A percentile compares a stretch with the other conserved stretches of the same genome.
These are phyloP conservation scores for Bombylius major DNA, from an alignment of 2,888 invertebrate species.

Conservation along the genomic window DNA sequence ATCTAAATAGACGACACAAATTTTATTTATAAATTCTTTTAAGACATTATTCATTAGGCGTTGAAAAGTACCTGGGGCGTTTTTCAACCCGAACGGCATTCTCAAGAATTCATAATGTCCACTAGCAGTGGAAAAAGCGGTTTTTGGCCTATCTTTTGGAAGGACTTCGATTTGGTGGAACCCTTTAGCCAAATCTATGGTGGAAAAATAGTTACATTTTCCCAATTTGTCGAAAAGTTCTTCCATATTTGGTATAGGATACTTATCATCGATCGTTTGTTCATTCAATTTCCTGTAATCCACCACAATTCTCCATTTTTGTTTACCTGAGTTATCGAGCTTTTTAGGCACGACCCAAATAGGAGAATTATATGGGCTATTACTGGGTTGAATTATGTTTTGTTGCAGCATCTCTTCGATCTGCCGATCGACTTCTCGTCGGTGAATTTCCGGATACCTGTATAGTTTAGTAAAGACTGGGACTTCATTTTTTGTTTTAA, in stretches of 20 bases:
- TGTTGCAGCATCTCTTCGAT: conserved; percentile 13
- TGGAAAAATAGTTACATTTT: conserved; percentile 16
- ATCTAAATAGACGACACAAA: too few relatives aligned
- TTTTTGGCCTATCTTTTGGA: conserved; percentile 17
- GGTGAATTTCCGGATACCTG: conserved; percentile 11
- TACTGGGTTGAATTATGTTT: conserved; percentile 16
- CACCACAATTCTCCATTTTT: conserved; percentile 5
- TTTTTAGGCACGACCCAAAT: conserved; percentile 19
- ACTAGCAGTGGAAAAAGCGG: conserved; percentile 20
- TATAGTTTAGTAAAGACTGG: conserved; percentile 9
- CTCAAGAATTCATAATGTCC: conserved; percentile 23
- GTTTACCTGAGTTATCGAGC: conserved; percentile 1
- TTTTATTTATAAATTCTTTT: too few relatives aligned
- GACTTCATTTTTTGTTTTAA: conserved; percentile 4
- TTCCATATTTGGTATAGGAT: conserved; percentile 16
- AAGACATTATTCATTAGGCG: too few relatives aligned
- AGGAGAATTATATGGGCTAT: conserved; percentile 16
- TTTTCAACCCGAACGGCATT: conserved; percentile 6
- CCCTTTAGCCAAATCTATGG: conserved; percentile 18
- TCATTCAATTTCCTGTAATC: conserved; percentile 10
- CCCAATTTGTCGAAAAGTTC: conserved; percentile 19
- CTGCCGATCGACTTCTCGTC: conserved; percentile 10
- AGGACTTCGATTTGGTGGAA: conserved; percentile 20
- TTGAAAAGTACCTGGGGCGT: background rate
- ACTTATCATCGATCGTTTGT: conserved; percentile 15